phyloP scores from a whole-genome alignment of 1,140 invertebrate genomes.

The Musca vetustissima region DNA sequence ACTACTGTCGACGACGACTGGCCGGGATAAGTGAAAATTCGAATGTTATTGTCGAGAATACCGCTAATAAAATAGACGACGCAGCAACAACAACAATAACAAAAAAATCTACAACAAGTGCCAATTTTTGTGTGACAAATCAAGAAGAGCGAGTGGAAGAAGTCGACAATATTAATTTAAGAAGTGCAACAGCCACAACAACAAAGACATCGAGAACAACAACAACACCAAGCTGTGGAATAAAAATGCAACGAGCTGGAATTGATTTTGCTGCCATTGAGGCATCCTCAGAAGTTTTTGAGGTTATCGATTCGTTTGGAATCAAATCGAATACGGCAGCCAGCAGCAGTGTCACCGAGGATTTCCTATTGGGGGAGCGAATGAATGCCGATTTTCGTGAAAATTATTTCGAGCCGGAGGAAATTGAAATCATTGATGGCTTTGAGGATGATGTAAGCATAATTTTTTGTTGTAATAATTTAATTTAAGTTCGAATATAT shows the following conservation, averaged over 20 bases:
- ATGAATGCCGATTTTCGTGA: constrained; percentile 13
- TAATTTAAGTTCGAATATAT: too few species aligned
- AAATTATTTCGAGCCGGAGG: constrained; percentile 19
- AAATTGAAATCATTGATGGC: constrained; percentile 44
- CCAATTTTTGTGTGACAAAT: constrained; percentile 5
- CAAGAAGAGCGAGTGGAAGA: background rate
- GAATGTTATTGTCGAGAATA: too few species aligned
- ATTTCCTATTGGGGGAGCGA: constrained; percentile 10
- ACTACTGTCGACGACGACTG: background rate
- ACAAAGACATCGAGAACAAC: too few species aligned
- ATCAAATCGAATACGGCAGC: background rate
- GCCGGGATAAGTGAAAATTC: background rate
- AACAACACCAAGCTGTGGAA: background rate
- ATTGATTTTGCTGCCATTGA: constrained; percentile 50
- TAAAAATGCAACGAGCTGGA: constrained; percentile 19
- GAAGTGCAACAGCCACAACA: too few species aligned
- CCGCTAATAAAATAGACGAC: too few species aligned
- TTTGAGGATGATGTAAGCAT: constrained; percentile 37
- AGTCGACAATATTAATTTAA: too few species aligned
- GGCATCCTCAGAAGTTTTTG: constrained; percentile 35
- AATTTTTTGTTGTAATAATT: too few species aligned
- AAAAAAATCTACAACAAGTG: constrained; percentile 20
- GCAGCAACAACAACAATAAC: too few species aligned
- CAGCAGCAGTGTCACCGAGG: constrained; percentile 18
- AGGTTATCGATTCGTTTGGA: constrained; percentile 32